Conservation (phyloP, 2,113 vertebrate genomes). For the Cnemophilus loriae region DNA sequence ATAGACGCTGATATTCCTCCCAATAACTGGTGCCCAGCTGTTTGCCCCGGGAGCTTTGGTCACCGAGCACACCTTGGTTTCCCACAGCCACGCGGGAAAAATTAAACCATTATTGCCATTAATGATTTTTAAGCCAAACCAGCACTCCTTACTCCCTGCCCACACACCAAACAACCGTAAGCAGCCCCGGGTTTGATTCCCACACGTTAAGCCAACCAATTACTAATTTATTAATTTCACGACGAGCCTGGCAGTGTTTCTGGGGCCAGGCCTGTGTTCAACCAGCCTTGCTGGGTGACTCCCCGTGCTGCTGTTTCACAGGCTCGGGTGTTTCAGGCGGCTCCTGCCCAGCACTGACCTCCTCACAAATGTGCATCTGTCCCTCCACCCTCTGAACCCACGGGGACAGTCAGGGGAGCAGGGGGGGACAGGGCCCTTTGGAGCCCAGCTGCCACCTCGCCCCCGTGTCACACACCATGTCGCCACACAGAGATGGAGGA, state of each 20-base stretch:
- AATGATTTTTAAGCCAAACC: background rate
- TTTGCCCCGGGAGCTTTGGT: background rate
- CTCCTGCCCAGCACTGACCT: rapidly evolving
- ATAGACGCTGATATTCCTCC: background rate
- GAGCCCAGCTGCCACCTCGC: background rate
- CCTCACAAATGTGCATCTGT: rapidly evolving
- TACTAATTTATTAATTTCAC: constrained; percentile 5
- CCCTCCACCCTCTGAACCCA: background rate
- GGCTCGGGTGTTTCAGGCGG: background rate
- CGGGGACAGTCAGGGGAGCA: background rate
- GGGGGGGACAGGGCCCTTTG: background rate
- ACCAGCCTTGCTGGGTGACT: background rate
- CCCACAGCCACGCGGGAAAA: background rate
- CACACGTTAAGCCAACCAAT: background rate
- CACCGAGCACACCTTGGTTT: background rate
- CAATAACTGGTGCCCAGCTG: background rate
- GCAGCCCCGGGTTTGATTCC: background rate
- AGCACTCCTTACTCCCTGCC: background rate
- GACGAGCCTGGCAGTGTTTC: background rate
- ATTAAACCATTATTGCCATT: background rate
- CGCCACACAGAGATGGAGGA: background rate
- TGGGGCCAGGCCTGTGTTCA: background rate
- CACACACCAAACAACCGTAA: background rate
- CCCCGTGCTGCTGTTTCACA: background rate
- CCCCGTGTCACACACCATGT: rapidly evolving